phyloP scores from a whole-genome alignment of 2,888 invertebrate species.

The Aricia artaxerxes region DNA sequence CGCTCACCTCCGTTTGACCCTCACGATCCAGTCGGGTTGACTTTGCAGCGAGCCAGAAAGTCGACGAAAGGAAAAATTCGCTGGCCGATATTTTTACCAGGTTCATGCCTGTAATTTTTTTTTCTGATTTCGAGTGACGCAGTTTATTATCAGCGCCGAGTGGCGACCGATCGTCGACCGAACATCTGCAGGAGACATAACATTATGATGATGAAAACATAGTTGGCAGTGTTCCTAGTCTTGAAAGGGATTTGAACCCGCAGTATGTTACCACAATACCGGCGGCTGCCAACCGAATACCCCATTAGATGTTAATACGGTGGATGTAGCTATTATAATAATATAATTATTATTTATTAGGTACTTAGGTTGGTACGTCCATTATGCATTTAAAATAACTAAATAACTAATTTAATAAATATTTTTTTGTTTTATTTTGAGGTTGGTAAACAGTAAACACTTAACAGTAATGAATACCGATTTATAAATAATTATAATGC shows the following conservation, averaged over 20 bases:
- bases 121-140: neutral
- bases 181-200: conserved; percentile 9
- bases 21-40: conserved; percentile 25
- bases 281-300: conserved; percentile 16
- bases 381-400: too few relatives aligned
- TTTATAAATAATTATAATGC: too few relatives aligned
- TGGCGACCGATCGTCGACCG: neutral
- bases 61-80: conserved; percentile 1
- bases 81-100: neutral
- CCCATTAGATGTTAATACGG: neutral
- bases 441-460: too few relatives aligned
- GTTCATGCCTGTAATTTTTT: neutral
- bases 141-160: neutral
- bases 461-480: too few relatives aligned
- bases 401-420: too few relatives aligned
- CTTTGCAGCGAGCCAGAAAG: conserved; percentile 6
- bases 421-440: too few relatives aligned
- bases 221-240: conserved; percentile 28
- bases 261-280: conserved; percentile 19
- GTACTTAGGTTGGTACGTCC: too few relatives aligned
- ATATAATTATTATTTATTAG: neutral
- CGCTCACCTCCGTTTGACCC: conserved; percentile 36
- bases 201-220: conserved; percentile 24
- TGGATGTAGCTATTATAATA: neutral
- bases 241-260: conserved; percentile 26